These are phyloP conservation scores for Masticophis lateralis DNA, from an alignment of 2,797 vertebrate species.

Conservation along the genomic window DNA sequence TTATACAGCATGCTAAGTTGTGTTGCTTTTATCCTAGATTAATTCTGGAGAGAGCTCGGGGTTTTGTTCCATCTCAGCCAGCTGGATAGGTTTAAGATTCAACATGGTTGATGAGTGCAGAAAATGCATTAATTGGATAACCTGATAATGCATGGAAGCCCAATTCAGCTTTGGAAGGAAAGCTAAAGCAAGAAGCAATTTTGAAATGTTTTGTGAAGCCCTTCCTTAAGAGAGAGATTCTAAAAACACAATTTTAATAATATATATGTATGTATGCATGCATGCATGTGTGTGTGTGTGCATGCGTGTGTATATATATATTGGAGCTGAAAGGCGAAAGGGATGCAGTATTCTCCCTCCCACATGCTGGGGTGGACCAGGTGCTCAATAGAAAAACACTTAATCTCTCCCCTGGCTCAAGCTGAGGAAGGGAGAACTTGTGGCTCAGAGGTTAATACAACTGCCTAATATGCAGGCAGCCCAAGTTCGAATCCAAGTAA, in stretches of 20 bases:
- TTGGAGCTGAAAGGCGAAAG: no score
- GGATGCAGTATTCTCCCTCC: no score
- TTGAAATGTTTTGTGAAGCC: background rate
- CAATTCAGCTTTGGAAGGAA: background rate
- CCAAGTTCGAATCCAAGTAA: no score
- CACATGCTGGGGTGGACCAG: no score
- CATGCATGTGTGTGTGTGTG: no score
- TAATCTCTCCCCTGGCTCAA: no score
- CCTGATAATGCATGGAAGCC: background rate
- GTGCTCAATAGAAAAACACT: no score
- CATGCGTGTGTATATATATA: no score
- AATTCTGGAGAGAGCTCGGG: background rate
- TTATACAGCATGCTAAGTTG: background rate
- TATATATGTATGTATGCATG: no score
- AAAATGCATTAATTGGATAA: background rate
- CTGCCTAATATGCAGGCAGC: no score
- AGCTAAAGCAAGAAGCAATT: background rate
- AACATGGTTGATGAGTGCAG: background rate
- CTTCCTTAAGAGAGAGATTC: background rate
- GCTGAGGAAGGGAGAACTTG: no score
- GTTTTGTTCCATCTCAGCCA: background rate
- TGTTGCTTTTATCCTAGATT: background rate
- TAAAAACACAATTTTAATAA: background rate
- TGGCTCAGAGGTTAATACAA: no score
- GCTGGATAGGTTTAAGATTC: background rate